Evolutionary conservation across 2,888 invertebrate species (phyloP), one percentile per base, ranked within the genome.

Genomic region (Timema podura): DNA sequence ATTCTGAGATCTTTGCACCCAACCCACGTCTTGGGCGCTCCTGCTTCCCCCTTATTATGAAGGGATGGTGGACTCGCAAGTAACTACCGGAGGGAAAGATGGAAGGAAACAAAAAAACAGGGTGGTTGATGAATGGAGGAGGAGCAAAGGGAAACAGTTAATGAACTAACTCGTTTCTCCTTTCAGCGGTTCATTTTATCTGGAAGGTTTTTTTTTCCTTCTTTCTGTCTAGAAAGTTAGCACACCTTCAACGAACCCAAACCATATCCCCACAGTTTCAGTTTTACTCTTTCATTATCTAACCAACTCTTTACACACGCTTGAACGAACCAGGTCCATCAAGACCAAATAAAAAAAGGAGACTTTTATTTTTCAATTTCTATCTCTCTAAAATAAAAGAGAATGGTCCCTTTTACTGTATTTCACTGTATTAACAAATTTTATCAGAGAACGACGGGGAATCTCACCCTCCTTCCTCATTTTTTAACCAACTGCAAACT

Each of bases 341-440:
- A 30, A 30, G 30, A 30, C 30, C 30, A 30, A 30, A 30, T 30
- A 30, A 30, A 30, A 30, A 30, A 30, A 30, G 30, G 30, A 30
- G 1, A 30, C 30, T 30, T 30, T 30, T 30, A 30, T 30, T 30
- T 30, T 30, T 30, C 30, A 30, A 30, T 30, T 30, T 30, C 30
- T 30, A 30, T 30, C 30, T 1, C 30, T 30, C 30, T 30, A 30
- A 30, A 30, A 30, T 30, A 30, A 30, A 30, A 30, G 30, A 30
- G 3, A 11, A 3, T 30, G 44, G 11, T 61, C 44, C 51, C 51
- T 44, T 45, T 9, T 61, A 61, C 61, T 44, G 44, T 30, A 30
- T 30, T 13, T 54, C 54, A 69, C 69, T 57, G 69, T 57, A 69
- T 69, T 69, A 73, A 73, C 74, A 73, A 74, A 72, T 74, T 73